phyloP scores from a whole-genome alignment of 2,888 invertebrate genomes.

The Rhaphigaster nebulosa region DNA sequence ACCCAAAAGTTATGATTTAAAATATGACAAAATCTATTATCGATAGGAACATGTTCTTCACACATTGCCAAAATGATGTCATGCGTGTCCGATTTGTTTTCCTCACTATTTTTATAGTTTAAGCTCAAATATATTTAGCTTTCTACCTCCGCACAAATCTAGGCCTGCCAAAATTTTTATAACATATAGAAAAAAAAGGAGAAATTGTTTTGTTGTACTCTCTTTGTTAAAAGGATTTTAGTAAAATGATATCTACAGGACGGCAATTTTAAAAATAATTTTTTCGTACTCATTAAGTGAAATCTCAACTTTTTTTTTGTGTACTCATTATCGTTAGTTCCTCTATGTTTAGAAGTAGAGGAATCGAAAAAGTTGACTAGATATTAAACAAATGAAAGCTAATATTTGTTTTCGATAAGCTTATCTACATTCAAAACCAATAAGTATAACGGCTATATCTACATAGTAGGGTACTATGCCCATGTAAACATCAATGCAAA shows the following conservation, averaged over 20 bases:
- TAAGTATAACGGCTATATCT: no score
- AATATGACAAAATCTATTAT: background rate
- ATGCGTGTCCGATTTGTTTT: background rate
- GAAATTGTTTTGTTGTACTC: background rate
- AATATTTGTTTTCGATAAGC: no score
- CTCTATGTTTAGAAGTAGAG: no score
- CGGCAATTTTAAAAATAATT: no score
- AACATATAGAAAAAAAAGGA: background rate
- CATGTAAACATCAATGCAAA: no score
- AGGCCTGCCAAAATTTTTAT: background rate
- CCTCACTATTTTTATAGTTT: background rate
- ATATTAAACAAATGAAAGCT: no score
- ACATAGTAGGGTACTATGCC: no score
- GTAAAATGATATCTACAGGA: background rate
- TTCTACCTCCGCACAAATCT: background rate
- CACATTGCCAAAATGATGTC: background rate
- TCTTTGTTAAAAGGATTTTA: background rate
- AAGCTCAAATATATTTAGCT: background rate
- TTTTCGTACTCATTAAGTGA: no score
- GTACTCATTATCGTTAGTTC: no score
- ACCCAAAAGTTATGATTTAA: background rate
- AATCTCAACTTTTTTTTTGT: no score
- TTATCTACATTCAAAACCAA: no score
- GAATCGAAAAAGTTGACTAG: no score
- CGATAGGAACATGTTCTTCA: background rate